Base-by-base conservation (phyloP, 64 coral and sea anemone genomes). In the Pocillopora verrucosa region DNA sequence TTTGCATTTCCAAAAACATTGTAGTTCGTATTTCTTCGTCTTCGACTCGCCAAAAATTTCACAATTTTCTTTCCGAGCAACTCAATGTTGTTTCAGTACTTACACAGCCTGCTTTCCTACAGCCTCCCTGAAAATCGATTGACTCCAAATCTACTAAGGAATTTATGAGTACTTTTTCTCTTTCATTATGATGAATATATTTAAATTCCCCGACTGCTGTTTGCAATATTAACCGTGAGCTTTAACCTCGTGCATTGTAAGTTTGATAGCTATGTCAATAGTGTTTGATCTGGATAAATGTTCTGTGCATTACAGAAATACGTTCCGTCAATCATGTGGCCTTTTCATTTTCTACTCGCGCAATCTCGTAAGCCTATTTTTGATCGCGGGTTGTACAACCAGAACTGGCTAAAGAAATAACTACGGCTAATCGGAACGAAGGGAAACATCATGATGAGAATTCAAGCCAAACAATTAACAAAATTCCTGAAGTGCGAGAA, bases 201-300 rank as follows among this genome's bases (percentile, higher is more conserved):
- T 56, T 45, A n/a, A 79, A 59, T 79, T 79, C 1, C 30, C 22
- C 56, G 1, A 4, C 0, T 11, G 10, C 51, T 79, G 13, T 59
- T 79, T 79, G 76, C 17, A 34, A 7, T 65, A 16, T 30, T 19
- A 63, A 34, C 59, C 62, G 0, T 37, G 60, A 82, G 61, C 34
- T 83, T 83, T 83, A 83, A 83, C 80, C 76, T 19, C 61, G 17
- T 22, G 16, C 13, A 34, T 68, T 56, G 19, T 51, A 19, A 59
- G n/a, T 9, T 83, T 34, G 62, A 67, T 83, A 36, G 11, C 17
- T 67, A 12, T 83, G 80, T 83, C 36, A 83, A 83, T 61, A 83
- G 4, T 58, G 13, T 36, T 68, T 19, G 13, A 1, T 6, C 11
- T 22, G 16, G 45, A 69, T 69, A n/a, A 69, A 69, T n/a, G 16